Base-by-base conservation (phyloP, 1,140 invertebrate genomes). In the Chelonus insularis region DNA sequence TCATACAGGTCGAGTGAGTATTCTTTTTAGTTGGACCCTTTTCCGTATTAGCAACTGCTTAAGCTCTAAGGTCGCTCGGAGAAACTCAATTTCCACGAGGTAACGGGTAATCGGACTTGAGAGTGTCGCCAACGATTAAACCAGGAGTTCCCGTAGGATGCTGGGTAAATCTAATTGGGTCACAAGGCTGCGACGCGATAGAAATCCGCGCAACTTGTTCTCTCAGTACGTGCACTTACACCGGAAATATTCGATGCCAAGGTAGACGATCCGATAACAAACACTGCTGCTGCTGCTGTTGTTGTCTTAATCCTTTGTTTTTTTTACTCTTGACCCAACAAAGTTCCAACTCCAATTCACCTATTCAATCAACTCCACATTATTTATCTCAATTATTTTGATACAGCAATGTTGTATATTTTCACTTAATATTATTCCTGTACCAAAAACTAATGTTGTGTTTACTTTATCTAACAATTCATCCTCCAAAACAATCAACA, bases 151-250 rank as follows among this genome's bases (percentile, higher is more conserved):
- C 34, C 48, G 55, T 62, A 51, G 64, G 43, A 66, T 47, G 48
- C 60, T 52, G 39, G 60, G 52, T 55, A 58, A 66, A 71, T 64
- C 67, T 74, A 74, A 74, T 74, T 74, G 72, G 73, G 72, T 74
- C 73, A 74, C 57, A 58, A 63, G 64, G 65, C 51, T 57, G 50
- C 52, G 61, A 57, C 47, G 57, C 64, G 60, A 63, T 63, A 51
- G 20, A 62, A 65, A 62, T 62, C 48, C 60, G 59, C 60, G 55
- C 55, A 58, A 63, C 47, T 63, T 58, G 45, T 56, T 45, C 32
- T 29, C 45, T 29, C 37, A 29, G 23, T 29, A 34, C 25, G 16
- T 21, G 36, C 57, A 20, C 45, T 21, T 23, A 8, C 14, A 11
- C 18, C 52, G 52, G 23, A 32, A n/a, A 55, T 29, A 29, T 29